phyloP scores from a whole-genome alignment of 2,888 invertebrate genomes.

The Eulithis testata region DNA sequence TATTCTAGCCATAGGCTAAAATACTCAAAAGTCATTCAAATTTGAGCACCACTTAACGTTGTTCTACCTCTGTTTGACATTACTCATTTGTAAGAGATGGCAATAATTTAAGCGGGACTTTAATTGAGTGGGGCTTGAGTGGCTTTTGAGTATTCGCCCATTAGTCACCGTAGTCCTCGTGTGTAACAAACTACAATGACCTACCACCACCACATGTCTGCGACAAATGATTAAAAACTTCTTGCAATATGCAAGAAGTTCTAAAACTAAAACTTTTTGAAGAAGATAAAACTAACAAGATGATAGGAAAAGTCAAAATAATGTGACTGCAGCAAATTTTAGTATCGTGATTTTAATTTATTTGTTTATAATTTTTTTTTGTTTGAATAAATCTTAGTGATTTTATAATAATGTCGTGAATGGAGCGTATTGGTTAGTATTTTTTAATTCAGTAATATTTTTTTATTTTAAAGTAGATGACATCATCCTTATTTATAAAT shows the following conservation, averaged over 20 bases:
- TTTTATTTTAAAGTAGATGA: neutral
- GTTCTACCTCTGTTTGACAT: too few relatives aligned
- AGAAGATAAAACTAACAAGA: conserved; percentile 11
- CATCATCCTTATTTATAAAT: too few relatives aligned
- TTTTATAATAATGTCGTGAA: conserved; percentile 23
- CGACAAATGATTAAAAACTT: conserved; percentile 9
- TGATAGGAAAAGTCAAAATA: conserved; percentile 23
- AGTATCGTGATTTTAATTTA: conserved; percentile 10
- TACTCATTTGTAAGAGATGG: too few relatives aligned
- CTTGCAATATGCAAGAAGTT: neutral
- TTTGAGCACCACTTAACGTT: too few relatives aligned
- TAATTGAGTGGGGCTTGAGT: too few relatives aligned
- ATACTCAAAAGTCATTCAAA: too few relatives aligned
- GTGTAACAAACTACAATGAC: too few relatives aligned
- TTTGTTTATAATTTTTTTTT: conserved; percentile 9
- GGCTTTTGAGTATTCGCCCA: too few relatives aligned
- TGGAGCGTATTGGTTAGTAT: conserved; percentile 17
- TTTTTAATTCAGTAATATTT: neutral
- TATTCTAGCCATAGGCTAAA: too few relatives aligned
- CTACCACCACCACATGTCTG: too few relatives aligned
- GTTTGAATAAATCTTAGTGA: conserved; percentile 14
- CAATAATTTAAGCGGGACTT: too few relatives aligned
- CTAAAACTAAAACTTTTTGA: neutral
- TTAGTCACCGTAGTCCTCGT: too few relatives aligned
- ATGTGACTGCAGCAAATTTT: conserved; percentile 34